phyloP scores from a whole-genome alignment of 2,888 invertebrate species.

The Pachymerium ferrugineum region DNA sequence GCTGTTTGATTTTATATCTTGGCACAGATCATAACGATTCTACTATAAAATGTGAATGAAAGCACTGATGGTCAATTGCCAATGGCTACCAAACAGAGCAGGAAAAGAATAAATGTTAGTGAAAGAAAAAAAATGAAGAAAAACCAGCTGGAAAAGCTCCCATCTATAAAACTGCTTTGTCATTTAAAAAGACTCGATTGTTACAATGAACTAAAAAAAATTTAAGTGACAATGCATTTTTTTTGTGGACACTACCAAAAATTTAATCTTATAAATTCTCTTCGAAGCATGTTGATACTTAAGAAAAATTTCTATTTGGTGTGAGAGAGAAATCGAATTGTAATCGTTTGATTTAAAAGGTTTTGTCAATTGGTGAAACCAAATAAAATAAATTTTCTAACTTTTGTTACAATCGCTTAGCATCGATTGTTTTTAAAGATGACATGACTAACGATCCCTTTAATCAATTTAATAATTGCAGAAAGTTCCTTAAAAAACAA shows the following conservation, averaged over 20 bases:
- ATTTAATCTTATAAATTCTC: background rate
- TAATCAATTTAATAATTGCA: no score
- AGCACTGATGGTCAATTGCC: slow-evolving; percentile 20
- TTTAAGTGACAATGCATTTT: no score
- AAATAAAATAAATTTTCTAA: no score
- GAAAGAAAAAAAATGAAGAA: background rate
- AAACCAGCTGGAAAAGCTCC: background rate
- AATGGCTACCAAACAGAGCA: background rate
- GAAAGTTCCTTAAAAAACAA: background rate
- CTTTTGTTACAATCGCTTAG: no score
- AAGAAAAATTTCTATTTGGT: no score
- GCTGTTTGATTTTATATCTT: slow-evolving; percentile 19
- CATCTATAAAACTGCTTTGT: slow-evolving; percentile 22
- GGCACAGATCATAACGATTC: slow-evolving; percentile 20
- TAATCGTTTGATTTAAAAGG: no score
- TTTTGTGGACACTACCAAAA: background rate
- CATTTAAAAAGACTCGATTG: background rate
- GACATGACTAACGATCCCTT: no score
- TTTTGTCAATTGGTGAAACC: no score
- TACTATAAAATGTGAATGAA: slow-evolving; percentile 25
- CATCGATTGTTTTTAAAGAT: no score
- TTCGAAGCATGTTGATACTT: no score
- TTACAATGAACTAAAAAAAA: background rate
- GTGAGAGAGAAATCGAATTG: no score
- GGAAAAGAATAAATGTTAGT: slow-evolving; percentile 20